Evolutionary conservation across 2,113 vertebrate genomes (phyloP).

Genomic region (Halcyon senegalensis): DNA sequence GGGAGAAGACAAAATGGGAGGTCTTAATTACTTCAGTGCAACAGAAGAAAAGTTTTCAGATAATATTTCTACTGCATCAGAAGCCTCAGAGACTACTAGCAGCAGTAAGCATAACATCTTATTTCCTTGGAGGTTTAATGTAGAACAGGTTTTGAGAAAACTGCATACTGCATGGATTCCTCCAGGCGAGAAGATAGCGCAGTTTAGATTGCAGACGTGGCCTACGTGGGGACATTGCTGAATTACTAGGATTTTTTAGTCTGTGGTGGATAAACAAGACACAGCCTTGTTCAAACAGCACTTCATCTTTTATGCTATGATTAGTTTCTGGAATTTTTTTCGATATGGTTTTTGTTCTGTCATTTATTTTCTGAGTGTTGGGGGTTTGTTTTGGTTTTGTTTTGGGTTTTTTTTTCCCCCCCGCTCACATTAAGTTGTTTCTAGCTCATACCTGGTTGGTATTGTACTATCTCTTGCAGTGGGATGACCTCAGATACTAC

Average conservation of each 20-base stretch:
- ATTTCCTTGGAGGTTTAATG: constrained; percentile 53
- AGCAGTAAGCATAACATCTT: constrained; percentile 82
- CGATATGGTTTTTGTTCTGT: neutral
- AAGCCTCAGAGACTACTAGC: constrained; percentile 87
- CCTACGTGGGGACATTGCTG: neutral
- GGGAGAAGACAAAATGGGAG: constrained; percentile 76
- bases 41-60: constrained; percentile 91
- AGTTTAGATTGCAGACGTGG: neutral
- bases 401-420: fast-evolving
- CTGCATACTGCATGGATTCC: constrained; percentile 18
- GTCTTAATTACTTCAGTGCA: constrained; percentile 78
- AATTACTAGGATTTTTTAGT: neutral
- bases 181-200: neutral
- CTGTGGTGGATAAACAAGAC: neutral
- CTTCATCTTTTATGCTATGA: neutral
- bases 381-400: neutral
- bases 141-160: constrained; percentile 30
- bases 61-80: constrained; percentile 91
- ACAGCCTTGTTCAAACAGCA: neutral
- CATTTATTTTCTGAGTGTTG: neutral
- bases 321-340: neutral
- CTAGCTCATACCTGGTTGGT: neutral
- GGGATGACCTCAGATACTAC: neutral
- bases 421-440: neutral
- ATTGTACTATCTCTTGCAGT: neutral